Base-by-base conservation (phyloP, 2,797 vertebrate genomes). In the Oophaga sylvatica region DNA sequence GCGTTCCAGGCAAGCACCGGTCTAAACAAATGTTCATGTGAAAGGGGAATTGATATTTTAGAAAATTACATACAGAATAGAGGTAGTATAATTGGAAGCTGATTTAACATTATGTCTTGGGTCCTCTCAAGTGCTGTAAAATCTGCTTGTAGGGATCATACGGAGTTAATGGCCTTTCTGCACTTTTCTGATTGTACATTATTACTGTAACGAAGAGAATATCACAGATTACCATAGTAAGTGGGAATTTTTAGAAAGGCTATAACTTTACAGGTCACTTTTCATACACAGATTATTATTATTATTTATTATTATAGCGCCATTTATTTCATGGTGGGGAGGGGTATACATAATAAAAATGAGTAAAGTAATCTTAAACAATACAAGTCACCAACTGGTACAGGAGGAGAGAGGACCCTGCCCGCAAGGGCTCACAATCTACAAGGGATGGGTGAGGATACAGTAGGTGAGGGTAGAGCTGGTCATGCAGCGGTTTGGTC, bases 11-110 rank as follows among this genome's bases (percentile, higher is more conserved):
- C 62, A 45, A 53, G 60, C 22, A 41, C 12, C 56, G 57, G 57
- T 73, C 31, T n/a, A 73, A 45, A 22, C 53, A 75, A 84, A 73
- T 60, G 57, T 53, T 56, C 22, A 57, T 13, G 60, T 41, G 29
- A 26, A 67, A 81, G 63, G 35, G 60, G 45, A 67, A 53, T 67
- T 53, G 70, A 75, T 84, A 84, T 60, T 84, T 84, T 41, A 60
- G 68, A 45, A 73, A 75, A 84, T 75, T 60, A 75, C 70, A 45
- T 35, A 75, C 20, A 60, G 68, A 59, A 73, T n/a, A 65, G 41
- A 20, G 63, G 22, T 63, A 53, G 48, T 53, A 8, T 53, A 65
- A 81, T 81, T 81, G 65, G 22, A n/a, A 22, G 41, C 60, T 35
- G 29, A 81, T 67, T 81, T 65, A 81, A 48, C 12, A 8, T 65